Percentiles rank a stretch among this genome's conserved stretches.
These are phyloP conservation scores for Linepithema humile DNA, from an alignment of 1,140 invertebrate genomes.

Conservation along the genomic window DNA sequence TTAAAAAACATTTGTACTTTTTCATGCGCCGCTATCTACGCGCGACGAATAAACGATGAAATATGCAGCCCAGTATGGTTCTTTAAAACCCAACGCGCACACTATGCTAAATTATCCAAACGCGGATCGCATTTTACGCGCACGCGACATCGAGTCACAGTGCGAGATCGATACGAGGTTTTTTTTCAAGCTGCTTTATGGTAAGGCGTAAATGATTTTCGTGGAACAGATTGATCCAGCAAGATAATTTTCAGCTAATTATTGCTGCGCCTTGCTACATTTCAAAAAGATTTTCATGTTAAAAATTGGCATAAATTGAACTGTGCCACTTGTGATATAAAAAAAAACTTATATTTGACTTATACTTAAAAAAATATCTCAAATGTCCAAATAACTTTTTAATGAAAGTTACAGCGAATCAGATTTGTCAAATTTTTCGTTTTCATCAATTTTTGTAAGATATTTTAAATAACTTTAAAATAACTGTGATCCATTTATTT, in stretches of 20 bases:
- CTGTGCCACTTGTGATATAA: too few species aligned
- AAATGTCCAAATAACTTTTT: too few species aligned
- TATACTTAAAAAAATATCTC: too few species aligned
- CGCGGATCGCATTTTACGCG: neutral
- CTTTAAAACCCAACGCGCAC: constrained; percentile 20
- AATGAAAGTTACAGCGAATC: neutral
- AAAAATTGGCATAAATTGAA: neutral
- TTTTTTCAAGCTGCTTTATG: constrained; percentile 6
- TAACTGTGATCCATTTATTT: neutral
- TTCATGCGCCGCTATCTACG: constrained; percentile 7
- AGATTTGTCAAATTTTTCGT: too few species aligned
- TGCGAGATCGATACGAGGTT: constrained; percentile 22
- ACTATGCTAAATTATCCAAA: constrained; percentile 48
- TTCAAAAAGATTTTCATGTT: constrained; percentile 11
- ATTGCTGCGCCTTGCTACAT: too few species aligned
- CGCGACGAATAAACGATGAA: constrained; percentile 7
- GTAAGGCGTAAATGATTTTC: neutral
- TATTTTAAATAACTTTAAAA: too few species aligned
- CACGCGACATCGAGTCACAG: constrained; percentile 17
- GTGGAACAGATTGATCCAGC: neutral
- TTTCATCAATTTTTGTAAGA: too few species aligned
- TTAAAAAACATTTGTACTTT: constrained; percentile 48
- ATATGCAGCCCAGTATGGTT: constrained; percentile 12
- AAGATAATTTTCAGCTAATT: too few species aligned
- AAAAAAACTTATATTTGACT: too few species aligned